Evolutionary conservation across 2,113 vertebrate genomes (phyloP).

Genomic region (Tragulus kanchil): DNA sequence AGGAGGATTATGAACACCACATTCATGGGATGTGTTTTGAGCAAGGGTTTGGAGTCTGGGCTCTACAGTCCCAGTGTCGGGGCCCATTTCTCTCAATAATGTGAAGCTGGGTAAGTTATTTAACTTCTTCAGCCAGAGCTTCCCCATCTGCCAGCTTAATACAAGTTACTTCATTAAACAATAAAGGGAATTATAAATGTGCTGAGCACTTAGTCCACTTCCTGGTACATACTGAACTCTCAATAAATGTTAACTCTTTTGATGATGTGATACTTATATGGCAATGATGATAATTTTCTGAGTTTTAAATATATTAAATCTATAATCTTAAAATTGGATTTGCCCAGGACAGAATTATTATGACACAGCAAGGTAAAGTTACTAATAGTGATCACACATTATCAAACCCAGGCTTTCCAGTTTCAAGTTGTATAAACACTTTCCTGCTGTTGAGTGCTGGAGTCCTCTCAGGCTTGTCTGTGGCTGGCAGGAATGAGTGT

Average conservation of each 20-base stretch:
- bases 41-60: neutral
- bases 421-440: neutral
- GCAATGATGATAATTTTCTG: neutral
- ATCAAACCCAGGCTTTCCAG: neutral
- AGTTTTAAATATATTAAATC: neutral
- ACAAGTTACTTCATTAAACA: neutral
- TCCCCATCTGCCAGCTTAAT: neutral
- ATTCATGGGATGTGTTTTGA: neutral
- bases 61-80: neutral
- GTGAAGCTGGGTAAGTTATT: neutral
- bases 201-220: neutral
- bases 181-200: neutral
- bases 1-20: neutral
- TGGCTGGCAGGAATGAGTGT: neutral
- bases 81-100: neutral
- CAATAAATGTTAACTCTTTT: neutral
- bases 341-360: neutral
- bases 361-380: neutral
- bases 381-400: neutral
- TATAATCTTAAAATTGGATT: neutral
- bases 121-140: neutral
- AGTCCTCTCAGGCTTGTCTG: neutral
- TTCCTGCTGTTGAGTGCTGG: neutral
- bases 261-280: neutral
- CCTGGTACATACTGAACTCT: neutral